Base-by-base conservation (phyloP, 2,113 vertebrate species). In the Ceyx cyanopectus region DNA sequence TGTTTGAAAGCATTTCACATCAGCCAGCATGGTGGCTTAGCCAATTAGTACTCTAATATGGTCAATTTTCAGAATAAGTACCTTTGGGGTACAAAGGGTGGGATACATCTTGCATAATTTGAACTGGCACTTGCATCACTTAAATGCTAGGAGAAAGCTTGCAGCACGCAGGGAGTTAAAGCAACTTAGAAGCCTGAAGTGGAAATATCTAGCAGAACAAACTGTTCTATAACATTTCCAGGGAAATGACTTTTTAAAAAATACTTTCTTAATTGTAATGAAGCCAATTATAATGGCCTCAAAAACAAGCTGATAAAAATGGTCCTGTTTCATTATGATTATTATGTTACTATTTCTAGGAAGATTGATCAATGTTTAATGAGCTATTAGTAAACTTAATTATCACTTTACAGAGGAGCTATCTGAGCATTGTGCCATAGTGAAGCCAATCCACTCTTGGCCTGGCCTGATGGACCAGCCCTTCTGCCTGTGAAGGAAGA, bases 1-100 rank as follows among this genome's bases (percentile, higher is more conserved):
- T 80, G 68, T 96, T 96, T 96, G 93, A 97, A 96, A 85, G 68
- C 95, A 90, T 95, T 96, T 96, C 96, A 95, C 96, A 85, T 97
- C 91, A 96, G 90, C 92, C 94, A 92, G 95, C 92, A 61, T 93
- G 93, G 92, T 78, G 73, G 92, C 95, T 94, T 84, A 88, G 83
- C 85, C 95, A 96, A 94, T 97, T 97, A 96, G 89, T 89, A 62
- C 66, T 74, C 65, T 96, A 95, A 95, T 80, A 91, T 89, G 90
- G 92, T 95, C 85, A 95, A 50, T 96, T 97, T 92, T 82, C 79
- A 91, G 93, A 94, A 93, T 92, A 96, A 97, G 93, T 94, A 80
- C 92, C 92, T 90, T 95, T 85, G 74, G 93, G 82, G 80, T 92
- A 92, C 72, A 92, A 89, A 94, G 84, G 70, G 82, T 73, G 76